Percentiles rank a stretch among this genome's conserved stretches.
Conservation (phyloP, 2,888 invertebrate genomes). For the Diarsia dahlii region DNA sequence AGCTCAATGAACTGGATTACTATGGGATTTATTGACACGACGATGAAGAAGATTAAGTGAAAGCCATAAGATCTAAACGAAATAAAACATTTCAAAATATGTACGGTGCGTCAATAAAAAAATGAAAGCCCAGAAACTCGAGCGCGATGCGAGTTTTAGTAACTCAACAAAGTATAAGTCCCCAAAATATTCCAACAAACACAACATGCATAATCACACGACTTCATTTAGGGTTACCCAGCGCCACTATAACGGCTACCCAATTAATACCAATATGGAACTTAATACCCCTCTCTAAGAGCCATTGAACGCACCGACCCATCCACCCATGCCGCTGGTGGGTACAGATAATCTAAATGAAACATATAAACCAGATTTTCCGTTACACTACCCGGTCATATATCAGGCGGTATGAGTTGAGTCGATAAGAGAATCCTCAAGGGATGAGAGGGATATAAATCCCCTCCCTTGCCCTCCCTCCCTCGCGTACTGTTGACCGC, state of each 20-base stretch:
- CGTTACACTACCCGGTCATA: slow-evolving; percentile 70
- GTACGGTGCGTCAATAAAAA: background rate
- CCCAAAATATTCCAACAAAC: background rate
- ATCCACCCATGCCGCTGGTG: slow-evolving; percentile 31
- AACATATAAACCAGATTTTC: slow-evolving; percentile 74
- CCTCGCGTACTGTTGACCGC: slow-evolving; percentile 64
- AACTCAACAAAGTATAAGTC: too few species aligned
- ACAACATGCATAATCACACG: background rate
- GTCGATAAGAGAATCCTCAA: slow-evolving; percentile 78
- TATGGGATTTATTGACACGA: background rate
- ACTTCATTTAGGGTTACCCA: background rate
- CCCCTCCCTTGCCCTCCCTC: slow-evolving; percentile 61
- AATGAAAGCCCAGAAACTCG: background rate
- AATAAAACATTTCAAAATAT: background rate
- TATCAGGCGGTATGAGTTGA: slow-evolving; percentile 77
- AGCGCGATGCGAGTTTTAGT: too few species aligned
- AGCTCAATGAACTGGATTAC: background rate
- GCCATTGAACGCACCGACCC: slow-evolving; percentile 22
- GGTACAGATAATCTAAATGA: slow-evolving; percentile 71
- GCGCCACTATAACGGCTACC: background rate
- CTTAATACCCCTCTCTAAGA: slow-evolving; percentile 17
- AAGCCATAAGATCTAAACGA: background rate
- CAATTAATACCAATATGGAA: slow-evolving; percentile 44
- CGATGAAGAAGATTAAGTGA: background rate
- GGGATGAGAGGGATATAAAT: slow-evolving; percentile 79